Evolutionary conservation across 2,113 vertebrate species (phyloP).

Genomic region (Peucedramus taeniatus): DNA sequence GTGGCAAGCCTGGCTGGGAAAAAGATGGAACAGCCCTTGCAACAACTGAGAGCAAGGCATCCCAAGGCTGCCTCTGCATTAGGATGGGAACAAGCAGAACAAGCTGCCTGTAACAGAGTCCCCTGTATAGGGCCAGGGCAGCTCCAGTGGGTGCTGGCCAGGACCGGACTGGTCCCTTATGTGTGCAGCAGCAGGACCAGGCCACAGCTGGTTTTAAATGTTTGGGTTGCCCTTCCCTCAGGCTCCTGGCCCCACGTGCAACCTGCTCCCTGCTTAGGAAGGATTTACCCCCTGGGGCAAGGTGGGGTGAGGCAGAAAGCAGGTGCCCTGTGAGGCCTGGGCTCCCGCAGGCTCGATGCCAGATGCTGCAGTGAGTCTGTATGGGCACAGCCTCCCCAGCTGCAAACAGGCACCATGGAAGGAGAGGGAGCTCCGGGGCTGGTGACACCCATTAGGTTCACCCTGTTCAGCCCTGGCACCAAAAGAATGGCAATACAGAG

Average conservation of each 20-base stretch:
- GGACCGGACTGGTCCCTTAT: fast-evolving
- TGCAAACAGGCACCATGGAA: not conserved
- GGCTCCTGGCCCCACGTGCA: not conserved
- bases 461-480: not conserved
- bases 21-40: not conserved
- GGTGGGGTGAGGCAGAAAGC: not conserved
- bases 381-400: not conserved
- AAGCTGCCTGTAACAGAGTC: not conserved
- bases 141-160: not conserved
- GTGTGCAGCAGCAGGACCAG: fast-evolving
- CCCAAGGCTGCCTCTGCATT: not conserved
- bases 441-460: fast-evolving
- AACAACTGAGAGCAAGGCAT: not conserved
- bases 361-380: not conserved
- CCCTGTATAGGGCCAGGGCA: not conserved
- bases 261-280: not conserved
- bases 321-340: not conserved
- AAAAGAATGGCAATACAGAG: not conserved
- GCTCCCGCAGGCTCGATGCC: fast-evolving
- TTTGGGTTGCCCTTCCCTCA: not conserved
- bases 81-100: not conserved
- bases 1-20: not conserved
- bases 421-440: not conserved
- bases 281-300: not conserved
- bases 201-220: not conserved